Base-by-base conservation (phyloP, 2,113 vertebrate species). In the Ia io region DNA sequence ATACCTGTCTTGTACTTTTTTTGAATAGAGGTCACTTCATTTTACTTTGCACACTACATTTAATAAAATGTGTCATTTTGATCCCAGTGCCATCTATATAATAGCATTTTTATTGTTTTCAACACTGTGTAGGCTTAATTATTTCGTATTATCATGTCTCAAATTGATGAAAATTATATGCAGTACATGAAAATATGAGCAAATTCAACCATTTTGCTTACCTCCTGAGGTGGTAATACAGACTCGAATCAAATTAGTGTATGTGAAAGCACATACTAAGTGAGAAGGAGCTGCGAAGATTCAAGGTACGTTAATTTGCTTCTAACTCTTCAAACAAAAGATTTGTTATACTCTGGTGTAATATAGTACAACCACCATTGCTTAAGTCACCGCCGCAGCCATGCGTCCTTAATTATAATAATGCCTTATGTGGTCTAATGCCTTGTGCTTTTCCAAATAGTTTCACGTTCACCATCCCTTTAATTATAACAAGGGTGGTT, bases 31-130 rank as follows among this genome's bases (percentile, higher is more conserved):
- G 67, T 93, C 89, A 91, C 90, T 98, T 98, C 97, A 95, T 98
- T 89, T 97, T 98, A 91, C 95, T 98, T 98, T 98, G 97, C 98
- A 98, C 97, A 96, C 97, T 95, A 97, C 82, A 95, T 97, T 97
- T 96, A 98, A 98, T 98, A 98, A 98, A 98, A 96, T 95, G 95
- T 95, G 97, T 97, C 96, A 80, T 30, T 97, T 95, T 98, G 91
- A 97, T 95, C 70, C 69, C 53, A 93, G 12, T 17, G 49, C 84
- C 32, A 88, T 91, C 61, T 89, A 87, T 84, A 94, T 23, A 32
- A 28, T 37, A 78, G 82, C 37, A 89, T 70, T 91, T 84, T 94
- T 87, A 61, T 80, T 47, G 49, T 95, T 93, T 93, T 56, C 17
- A 89, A 37, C 28, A 79, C 11, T 28, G 30, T 84, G 53, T 84